Evolutionary conservation across 30 jellyfish, hydroid and myxozoan species (phyloP), one percentile per base, ranked within the genome.

Genomic region (Nemopilema nomurai): DNA sequence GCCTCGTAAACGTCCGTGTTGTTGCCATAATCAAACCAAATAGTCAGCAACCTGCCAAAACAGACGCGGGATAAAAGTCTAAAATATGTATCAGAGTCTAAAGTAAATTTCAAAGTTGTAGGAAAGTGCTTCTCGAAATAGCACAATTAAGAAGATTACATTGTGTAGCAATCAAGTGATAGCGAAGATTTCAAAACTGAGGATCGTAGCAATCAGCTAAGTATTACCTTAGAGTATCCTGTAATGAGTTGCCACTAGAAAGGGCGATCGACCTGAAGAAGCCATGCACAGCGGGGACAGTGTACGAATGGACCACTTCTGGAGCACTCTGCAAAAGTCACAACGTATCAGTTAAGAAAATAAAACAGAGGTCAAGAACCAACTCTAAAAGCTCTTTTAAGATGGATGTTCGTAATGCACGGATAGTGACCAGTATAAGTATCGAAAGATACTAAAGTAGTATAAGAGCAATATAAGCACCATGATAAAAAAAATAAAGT

Each of bases 1-100:
- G 98, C 97, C 73, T 87, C 97, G 67, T 96, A 80, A 23, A 96
- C 97, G 28, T 88, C 97, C 1, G 92, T 94, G 79, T 53, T 52
- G 75, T 91, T 93, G 6, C 99, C 99, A 66, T 79, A 91, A 29
- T 96, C 99, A 71, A 96, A 96, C 99, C 99, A 96, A 16, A 96
- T 41, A 7, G 99, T 96, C 70, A 96, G 89, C 79, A 96, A 69
- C 68, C 99, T 90, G 31, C 24, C n/a, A 28, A 71, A 69, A 28
- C 6, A 71, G 69, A 26, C 9, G 28, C n/a, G 72, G 71, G 17
- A 16, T 13, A 74, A 28, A 71, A 71, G 21, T 26, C 24, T 20
- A 67, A 67, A 21, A 26, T 16, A 67, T 67, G 77, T n/a, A n/a
- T 41, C 13, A 41, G 57, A 41, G 6, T 41, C 13, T 41, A 13